phyloP scores from a whole-genome alignment of 2,888 invertebrate genomes.

The Microchrysa polita region DNA sequence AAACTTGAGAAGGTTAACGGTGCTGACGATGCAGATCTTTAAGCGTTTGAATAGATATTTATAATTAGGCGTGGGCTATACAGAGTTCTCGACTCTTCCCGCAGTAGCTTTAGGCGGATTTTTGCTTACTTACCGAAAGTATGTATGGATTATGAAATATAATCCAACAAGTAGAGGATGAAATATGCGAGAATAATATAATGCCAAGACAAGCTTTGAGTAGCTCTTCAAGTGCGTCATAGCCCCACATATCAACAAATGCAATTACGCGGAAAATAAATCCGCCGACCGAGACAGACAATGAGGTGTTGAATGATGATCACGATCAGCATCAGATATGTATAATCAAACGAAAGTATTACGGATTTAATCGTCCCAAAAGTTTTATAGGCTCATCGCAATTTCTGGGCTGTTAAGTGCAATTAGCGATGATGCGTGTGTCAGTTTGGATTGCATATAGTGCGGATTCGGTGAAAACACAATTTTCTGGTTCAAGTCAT shows the following conservation, averaged over 20 bases:
- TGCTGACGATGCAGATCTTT: not conserved
- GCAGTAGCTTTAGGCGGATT: not conserved
- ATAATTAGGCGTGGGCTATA: not conserved
- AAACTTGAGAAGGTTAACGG: not conserved
- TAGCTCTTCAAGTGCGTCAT: not conserved
- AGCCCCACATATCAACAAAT: not conserved
- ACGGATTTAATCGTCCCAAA: constrained; percentile 8
- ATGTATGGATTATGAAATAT: no score
- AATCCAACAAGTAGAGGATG: not conserved
- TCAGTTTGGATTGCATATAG: not conserved
- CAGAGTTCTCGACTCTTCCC: not conserved
- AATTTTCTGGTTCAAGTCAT: not conserved
- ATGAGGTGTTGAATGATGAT: constrained; percentile 5
- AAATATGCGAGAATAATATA: not conserved
- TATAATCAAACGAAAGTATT: not conserved
- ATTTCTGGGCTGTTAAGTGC: constrained; percentile 12
- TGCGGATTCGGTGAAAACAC: not conserved
- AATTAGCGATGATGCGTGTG: not conserved
- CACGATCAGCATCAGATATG: not conserved
- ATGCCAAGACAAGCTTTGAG: not conserved
- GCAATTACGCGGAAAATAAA: not conserved
- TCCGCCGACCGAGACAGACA: constrained; percentile 1
- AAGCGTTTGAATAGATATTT: not conserved
- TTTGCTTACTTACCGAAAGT: no score
- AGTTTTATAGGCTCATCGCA: not conserved